Evolutionary conservation across 2,888 invertebrate genomes (phyloP).

Genomic region (Sturmia bella): DNA sequence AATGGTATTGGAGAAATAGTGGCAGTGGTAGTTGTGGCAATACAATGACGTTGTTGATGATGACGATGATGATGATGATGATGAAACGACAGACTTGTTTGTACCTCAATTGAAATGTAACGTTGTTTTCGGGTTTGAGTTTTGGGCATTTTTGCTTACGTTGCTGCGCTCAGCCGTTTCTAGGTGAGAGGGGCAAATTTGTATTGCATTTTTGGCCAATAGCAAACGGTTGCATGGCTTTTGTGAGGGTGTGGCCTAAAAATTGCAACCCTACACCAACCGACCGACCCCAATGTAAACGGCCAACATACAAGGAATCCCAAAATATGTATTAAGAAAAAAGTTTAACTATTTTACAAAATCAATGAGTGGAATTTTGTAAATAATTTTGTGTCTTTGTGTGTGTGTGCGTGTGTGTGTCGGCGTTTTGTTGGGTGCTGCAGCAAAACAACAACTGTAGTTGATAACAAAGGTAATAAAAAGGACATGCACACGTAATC

Average conservation of each 20-base stretch:
- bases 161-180: constrained; percentile 43
- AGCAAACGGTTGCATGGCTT: constrained; percentile 75
- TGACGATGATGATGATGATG: constrained; percentile 47
- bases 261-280: constrained; percentile 76
- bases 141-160: constrained; percentile 47
- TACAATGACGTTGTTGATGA: constrained; percentile 38
- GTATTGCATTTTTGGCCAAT: constrained; percentile 77
- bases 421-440: constrained; percentile 34
- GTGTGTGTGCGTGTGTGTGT: constrained; percentile 1
- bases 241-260: constrained; percentile 80
- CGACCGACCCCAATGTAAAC: constrained; percentile 57
- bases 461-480: constrained; percentile 61
- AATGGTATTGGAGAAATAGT: constrained; percentile 54
- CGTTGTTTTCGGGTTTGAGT: constrained; percentile 60
- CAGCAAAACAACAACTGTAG: constrained; percentile 39
- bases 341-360: constrained; percentile 46
- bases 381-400: constrained; percentile 39
- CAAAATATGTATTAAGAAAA: constrained; percentile 5
- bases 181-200: constrained; percentile 58
- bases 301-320: constrained; percentile 67
- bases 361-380: constrained; percentile 67
- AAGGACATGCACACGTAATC: constrained; percentile 50
- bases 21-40: constrained; percentile 34
- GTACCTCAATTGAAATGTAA: constrained; percentile 67
- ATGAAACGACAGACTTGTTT: constrained; percentile 60